A percentile compares a stretch with the other conserved stretches of the same genome.
Evolutionary conservation across 1,140 invertebrate species (phyloP).

Genomic region (Cotesia glomerata): DNA sequence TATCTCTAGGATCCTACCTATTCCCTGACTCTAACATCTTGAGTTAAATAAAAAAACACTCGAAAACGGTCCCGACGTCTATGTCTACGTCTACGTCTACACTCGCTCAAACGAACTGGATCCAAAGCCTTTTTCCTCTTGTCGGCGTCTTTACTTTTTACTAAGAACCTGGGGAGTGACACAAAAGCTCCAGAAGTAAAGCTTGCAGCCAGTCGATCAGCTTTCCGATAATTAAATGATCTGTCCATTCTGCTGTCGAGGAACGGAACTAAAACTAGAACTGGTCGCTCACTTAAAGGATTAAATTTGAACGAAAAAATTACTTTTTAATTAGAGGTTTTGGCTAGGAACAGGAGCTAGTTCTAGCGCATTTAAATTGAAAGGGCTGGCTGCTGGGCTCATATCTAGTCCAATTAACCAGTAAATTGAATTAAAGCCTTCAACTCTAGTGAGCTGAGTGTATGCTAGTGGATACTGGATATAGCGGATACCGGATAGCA

Average conservation of each 20-base stretch:
- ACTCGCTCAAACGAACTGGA: constrained; percentile 9
- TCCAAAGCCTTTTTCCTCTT: neutral
- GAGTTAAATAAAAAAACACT: no score
- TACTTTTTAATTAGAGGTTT: no score
- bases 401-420: neutral
- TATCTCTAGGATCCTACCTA: constrained; percentile 23
- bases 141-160: neutral
- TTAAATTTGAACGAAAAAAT: no score
- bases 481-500: neutral
- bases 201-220: constrained; percentile 36
- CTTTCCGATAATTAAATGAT: constrained; percentile 46
- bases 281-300: neutral
- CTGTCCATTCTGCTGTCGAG: constrained; percentile 24
- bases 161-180: neutral
- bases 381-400: neutral
- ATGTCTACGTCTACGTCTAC: neutral
- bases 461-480: neutral
- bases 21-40: neutral
- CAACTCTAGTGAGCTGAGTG: neutral
- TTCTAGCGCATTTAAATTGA: neutral
- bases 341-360: no score
- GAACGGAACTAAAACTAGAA: neutral
- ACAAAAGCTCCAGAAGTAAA: neutral
- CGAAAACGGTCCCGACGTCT: neutral
- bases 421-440: constrained; percentile 9